A percentile compares a stretch with the other conserved stretches of the same genome.
Evolutionary conservation across 1,140 invertebrate genomes (phyloP).

Genomic region (Conopomorpha cramerella): DNA sequence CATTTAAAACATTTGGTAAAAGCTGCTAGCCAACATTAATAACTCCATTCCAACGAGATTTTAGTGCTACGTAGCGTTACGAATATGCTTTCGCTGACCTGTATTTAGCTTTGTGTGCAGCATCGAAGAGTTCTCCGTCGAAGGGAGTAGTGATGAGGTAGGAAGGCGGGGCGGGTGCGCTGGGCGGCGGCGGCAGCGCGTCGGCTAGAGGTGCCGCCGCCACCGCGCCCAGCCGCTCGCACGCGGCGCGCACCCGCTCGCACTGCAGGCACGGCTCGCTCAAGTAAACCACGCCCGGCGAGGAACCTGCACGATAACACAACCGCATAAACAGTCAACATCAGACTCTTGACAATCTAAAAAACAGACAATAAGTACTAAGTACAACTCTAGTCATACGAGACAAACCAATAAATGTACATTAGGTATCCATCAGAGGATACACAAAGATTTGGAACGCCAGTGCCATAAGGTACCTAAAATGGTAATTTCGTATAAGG

Average conservation of each 20-base stretch:
- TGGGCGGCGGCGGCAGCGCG: conserved; percentile 27
- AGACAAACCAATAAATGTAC: no score
- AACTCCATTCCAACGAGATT: not conserved
- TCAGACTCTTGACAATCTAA: not conserved
- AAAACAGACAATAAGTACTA: not conserved
- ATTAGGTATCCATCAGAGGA: no score
- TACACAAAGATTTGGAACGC: no score
- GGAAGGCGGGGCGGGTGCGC: conserved; percentile 27
- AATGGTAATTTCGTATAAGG: not conserved
- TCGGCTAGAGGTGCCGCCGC: conserved; percentile 25
- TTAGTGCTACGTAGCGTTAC: conserved; percentile 6
- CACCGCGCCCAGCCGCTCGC: conserved; percentile 40
- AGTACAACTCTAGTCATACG: not conserved
- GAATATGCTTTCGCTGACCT: no score
- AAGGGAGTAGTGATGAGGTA: conserved; percentile 40
- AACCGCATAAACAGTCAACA: no score
- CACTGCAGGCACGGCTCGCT: conserved; percentile 43
- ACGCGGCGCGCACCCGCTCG: conserved; percentile 41
- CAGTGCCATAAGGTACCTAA: no score
- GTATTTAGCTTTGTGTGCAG: conserved; percentile 47
- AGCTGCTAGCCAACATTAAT: no score
- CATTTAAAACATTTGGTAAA: no score
- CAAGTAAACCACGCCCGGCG: conserved; percentile 37
- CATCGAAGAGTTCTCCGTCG: conserved; percentile 44
- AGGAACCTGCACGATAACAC: conserved; percentile 20